Base-by-base conservation (phyloP, 1,140 invertebrate genomes). In the Pogonomyrmex barbatus region DNA sequence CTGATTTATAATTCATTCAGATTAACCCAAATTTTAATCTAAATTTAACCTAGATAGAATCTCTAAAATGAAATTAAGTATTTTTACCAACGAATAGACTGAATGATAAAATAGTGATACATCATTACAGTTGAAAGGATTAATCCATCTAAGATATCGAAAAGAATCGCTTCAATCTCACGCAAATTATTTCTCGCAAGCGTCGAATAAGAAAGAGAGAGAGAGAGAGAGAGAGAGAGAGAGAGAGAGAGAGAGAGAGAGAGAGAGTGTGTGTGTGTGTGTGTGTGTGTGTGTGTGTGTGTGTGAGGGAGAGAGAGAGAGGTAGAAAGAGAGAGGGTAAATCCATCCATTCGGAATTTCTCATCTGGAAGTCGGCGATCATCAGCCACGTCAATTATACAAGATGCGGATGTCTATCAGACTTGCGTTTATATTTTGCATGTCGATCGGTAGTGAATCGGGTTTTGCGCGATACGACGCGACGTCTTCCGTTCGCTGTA, bases 361-460 rank as follows among this genome's bases (percentile, higher is more conserved):
- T 73, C 67, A 75, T 83, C 33, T 60, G 79, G 30, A 75, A 83
- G 68, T 83, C 54, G 42, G 68, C 5, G 54, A 83, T 83, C 68
- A 73, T 83, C 79, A 73, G 42, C 54, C 42, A 58, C 67, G 68
- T 83, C 79, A 47, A 83, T 73, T 73, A 83, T 42, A n/a, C 42
- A 10, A 39, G 42, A 83, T 60, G 79, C 42, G 36, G 45, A 75
- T 73, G 54, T 73, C 79, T 50, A 45, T 71, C 67, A 30, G 54
- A 47, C 2, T 24, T 17, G 30, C 42, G 67, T 42, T 73, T 47
- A 58, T 68, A 83, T 83, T 73, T 75, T 73, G 68, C 54, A 60
- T 60, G 68, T 60, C 68, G 24, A 62, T 54, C 78, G 30, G 24
- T 12, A 33, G 17, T 12, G 42, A 33, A 30, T 52, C 60, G 42